Evolutionary conservation across 2,797 vertebrate genomes (phyloP).

Genomic region (Molossus alvarezi): DNA sequence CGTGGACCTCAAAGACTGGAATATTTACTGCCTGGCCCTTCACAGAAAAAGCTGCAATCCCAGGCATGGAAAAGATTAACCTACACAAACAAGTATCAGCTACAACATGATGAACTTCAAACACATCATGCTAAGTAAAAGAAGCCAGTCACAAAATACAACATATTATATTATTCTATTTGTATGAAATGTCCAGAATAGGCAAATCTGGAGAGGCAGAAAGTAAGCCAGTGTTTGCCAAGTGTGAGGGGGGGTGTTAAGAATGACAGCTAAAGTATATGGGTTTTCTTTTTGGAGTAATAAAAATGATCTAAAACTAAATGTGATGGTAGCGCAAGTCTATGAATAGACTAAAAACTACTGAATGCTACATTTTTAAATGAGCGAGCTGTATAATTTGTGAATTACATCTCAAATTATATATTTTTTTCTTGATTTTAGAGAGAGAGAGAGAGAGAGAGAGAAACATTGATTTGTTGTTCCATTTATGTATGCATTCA

Average conservation of each 20-base stretch:
- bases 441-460: background rate
- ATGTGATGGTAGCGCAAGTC: background rate
- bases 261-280: background rate
- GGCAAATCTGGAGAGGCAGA: background rate
- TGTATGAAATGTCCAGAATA: background rate
- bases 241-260: background rate
- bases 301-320: slow-evolving; percentile 38
- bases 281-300: background rate
- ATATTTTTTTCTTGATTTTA: background rate
- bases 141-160: background rate
- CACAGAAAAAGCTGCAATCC: background rate
- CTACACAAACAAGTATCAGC: slow-evolving; percentile 4
- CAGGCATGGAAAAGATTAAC: background rate
- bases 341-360: slow-evolving; percentile 9
- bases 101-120: background rate
- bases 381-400: background rate
- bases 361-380: background rate
- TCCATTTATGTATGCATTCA: too few relatives aligned
- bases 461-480: background rate
- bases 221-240: background rate
- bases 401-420: background rate
- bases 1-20: background rate
- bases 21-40: background rate
- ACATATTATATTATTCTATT: background rate
- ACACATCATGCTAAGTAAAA: background rate